Base-by-base conservation (phyloP, 2,113 vertebrate species). In the Nicator chloris region DNA sequence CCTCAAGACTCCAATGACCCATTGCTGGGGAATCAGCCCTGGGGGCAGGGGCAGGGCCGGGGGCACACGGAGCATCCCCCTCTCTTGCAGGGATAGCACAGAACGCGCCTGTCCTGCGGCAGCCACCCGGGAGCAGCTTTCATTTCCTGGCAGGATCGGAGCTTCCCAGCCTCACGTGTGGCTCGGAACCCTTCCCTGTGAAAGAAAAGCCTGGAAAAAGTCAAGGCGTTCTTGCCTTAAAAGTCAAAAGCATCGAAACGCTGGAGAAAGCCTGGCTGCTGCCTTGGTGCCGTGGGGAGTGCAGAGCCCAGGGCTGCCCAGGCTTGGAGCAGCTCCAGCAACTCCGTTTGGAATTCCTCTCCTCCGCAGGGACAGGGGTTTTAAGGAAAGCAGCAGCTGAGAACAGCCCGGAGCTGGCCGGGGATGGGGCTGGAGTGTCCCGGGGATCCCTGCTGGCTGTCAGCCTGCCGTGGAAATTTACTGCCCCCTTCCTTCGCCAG, bases 21-120 rank as follows among this genome's bases (percentile, higher is more conserved):
- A 1, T 26, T 4, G 3, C 57, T 23, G 42, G 31, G 71, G 59
- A 30, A 63, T 44, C 42, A 53, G 9, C 5, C 19, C 66, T 0
- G 2, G 37, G 60, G 4, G 6, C 82, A 51, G 13, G 0, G 2
- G 8, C 75, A 51, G 63, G 40, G 26, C 40, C 0, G 7, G 31
- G 44, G 40, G 6, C 45, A 31, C 21, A 3, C 1, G 3, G 63
- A 68, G 45, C 73, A 77, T 60, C 65, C 73, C 42, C 23, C 20
- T 37, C 2, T 0, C 30, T 9, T 3, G 20, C 4, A 53, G 69
- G 69, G 42, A 33, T 0, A 11, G 35, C 6, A 5, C 0, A 1
- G 50, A 11, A 9, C 6, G n/a, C 23, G 3, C 73, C 50, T 5
- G 13, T 15, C 35, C 70, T 16, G 71, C 0, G 0, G 45, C 63